Percentiles rank a stretch among this genome's conserved stretches.
Evolutionary conservation across 2,797 vertebrate genomes (phyloP).

Genomic region (Callimico goeldii): DNA sequence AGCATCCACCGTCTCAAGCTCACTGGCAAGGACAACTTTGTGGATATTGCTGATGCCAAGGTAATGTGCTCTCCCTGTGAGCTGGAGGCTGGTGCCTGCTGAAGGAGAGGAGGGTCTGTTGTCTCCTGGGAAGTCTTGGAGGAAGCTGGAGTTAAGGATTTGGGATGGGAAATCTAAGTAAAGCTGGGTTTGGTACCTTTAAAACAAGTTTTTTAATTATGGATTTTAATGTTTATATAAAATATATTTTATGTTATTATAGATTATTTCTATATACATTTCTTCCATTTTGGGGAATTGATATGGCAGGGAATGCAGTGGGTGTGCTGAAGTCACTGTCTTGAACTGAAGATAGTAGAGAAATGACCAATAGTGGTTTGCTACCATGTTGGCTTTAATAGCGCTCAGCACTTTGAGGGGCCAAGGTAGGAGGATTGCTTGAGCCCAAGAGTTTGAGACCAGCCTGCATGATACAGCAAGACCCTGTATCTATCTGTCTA

Average conservation of each 20-base stretch:
- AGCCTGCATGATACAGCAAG: background rate
- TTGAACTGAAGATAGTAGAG: background rate
- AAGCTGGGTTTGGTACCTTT: background rate
- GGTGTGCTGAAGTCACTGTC: background rate
- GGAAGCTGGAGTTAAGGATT: background rate
- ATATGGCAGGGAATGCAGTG: background rate
- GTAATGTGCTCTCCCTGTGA: constrained; percentile 59
- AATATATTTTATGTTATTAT: background rate
- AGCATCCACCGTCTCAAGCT: constrained; percentile 89
- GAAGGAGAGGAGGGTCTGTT: background rate
- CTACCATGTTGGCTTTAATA: background rate
- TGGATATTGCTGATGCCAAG: constrained; percentile 86
- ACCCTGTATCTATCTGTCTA: too few species aligned
- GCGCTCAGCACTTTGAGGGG: background rate
- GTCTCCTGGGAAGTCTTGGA: background rate
- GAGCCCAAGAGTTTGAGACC: background rate
- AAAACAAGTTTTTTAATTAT: background rate
- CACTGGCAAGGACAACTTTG: constrained; percentile 84
- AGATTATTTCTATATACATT: background rate
- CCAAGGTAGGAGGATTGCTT: background rate
- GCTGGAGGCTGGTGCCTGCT: background rate
- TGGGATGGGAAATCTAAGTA: background rate
- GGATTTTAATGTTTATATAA: background rate
- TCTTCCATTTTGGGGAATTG: background rate
- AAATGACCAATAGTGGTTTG: background rate